These are phyloP conservation scores for Lasioglossum calceatum DNA, from an alignment of 2,888 invertebrate species.

Conservation along the genomic window DNA sequence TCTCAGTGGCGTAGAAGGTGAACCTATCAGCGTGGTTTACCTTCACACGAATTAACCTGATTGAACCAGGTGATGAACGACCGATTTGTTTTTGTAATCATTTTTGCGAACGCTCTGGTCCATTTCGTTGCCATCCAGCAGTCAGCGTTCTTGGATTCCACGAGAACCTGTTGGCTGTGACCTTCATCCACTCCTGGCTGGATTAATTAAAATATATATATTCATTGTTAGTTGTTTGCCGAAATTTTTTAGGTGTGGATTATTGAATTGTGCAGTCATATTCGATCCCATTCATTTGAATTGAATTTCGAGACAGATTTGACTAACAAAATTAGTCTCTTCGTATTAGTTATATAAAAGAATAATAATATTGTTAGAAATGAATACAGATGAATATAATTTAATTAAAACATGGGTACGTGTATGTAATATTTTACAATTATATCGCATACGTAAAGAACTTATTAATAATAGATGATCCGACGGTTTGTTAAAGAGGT, in stretches of 20 bases:
- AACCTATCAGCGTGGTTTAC: not conserved
- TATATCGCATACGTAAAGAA: not conserved
- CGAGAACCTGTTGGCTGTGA: not conserved
- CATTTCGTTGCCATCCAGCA: not conserved
- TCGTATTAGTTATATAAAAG: not conserved
- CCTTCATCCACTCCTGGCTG: not conserved
- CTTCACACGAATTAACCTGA: not conserved
- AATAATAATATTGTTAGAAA: not conserved
- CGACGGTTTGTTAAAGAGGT: not conserved
- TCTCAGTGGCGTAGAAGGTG: slow-evolving; percentile 57
- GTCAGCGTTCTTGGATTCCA: not conserved
- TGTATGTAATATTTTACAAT: not conserved
- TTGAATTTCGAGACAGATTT: not conserved
- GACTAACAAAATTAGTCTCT: no score
- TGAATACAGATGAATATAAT: not conserved
- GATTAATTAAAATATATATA: not conserved
- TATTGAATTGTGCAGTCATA: not conserved
- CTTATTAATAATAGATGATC: not conserved
- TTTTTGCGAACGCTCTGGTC: not conserved
- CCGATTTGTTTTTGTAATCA: not conserved
- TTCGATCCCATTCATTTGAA: not conserved
- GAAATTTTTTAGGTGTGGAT: not conserved
- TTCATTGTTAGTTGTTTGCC: not conserved
- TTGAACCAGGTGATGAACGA: not conserved
- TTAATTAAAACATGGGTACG: not conserved